These are phyloP conservation scores for Ciconia stormi DNA, from an alignment of 2,113 vertebrate species.

Conservation along the genomic window DNA sequence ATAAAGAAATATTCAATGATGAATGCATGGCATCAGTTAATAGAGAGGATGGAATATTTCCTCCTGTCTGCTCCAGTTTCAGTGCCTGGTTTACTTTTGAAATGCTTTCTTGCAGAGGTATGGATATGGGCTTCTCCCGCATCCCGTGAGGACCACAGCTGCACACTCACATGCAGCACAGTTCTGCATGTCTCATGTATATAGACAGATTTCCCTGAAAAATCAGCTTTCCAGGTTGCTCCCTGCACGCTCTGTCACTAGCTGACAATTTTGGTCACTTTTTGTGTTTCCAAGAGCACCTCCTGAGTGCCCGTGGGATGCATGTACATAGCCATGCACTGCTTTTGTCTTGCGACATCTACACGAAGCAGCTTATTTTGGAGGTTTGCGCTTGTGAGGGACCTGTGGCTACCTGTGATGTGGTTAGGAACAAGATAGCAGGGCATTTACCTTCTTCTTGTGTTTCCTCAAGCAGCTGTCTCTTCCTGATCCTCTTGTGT, in stretches of 20 bases:
- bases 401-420: not conserved
- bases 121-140: not conserved
- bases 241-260: not conserved
- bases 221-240: not conserved
- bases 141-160: not conserved
- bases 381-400: not conserved
- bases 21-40: fast-evolving
- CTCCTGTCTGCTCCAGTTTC: not conserved
- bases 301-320: not conserved
- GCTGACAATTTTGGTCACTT: not conserved
- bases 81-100: not conserved
- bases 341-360: not conserved
- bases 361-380: not conserved
- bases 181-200: not conserved
- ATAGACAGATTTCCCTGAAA: not conserved
- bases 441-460: not conserved
- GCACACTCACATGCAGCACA: not conserved
- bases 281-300: not conserved
- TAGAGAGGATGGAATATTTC: not conserved
- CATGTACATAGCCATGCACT: not conserved
- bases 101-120: not conserved
- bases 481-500: not conserved
- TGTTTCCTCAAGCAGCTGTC: not conserved
- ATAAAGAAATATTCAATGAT: not conserved
- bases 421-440: not conserved